A percentile compares a stretch with the other conserved stretches of the same genome.
Evolutionary conservation across 2,888 invertebrate species (phyloP).

Genomic region (Ophion slaviceki): DNA sequence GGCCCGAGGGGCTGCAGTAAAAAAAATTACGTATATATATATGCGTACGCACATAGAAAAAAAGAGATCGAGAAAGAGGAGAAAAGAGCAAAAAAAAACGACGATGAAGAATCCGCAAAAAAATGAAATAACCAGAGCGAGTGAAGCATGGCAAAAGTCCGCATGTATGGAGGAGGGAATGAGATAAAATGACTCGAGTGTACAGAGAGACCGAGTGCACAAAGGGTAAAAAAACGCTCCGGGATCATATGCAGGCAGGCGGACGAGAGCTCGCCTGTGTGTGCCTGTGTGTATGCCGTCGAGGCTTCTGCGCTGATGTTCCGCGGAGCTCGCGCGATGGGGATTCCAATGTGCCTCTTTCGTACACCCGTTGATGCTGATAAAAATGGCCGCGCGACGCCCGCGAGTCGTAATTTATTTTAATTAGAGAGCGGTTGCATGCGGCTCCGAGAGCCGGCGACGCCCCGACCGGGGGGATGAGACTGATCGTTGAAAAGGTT

Average conservation of each 20-base stretch:
- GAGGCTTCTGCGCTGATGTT: slow-evolving; percentile 49
- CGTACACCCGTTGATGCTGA: slow-evolving; percentile 57
- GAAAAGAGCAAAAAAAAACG: slow-evolving; percentile 23
- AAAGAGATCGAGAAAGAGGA: slow-evolving; percentile 12
- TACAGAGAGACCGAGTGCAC: slow-evolving; percentile 65
- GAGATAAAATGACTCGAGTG: slow-evolving; percentile 70
- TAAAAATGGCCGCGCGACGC: slow-evolving; percentile 73
- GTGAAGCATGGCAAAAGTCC: slow-evolving; percentile 36
- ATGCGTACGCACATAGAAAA: not conserved
- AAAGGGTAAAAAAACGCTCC: slow-evolving; percentile 62
- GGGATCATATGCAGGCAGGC: slow-evolving; percentile 63
- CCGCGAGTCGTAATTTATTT: slow-evolving; percentile 81
- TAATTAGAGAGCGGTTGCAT: slow-evolving; percentile 83
- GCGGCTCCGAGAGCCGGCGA: slow-evolving; percentile 73
- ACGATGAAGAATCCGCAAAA: slow-evolving; percentile 33
- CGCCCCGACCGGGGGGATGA: slow-evolving; percentile 36
- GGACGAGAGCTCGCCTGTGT: slow-evolving; percentile 50
- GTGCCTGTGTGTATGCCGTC: slow-evolving; percentile 24
- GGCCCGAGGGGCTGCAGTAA: slow-evolving; percentile 24
- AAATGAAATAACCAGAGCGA: slow-evolving; percentile 62
- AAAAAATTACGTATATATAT: slow-evolving; percentile 12
- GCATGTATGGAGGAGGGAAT: slow-evolving; percentile 31
- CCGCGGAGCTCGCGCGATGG: slow-evolving; percentile 14
- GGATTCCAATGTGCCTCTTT: slow-evolving; percentile 11
- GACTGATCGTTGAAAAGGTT: slow-evolving; percentile 75